Base-by-base conservation (phyloP, 2,888 invertebrate genomes). In the Drosophila nr. perissopoda region DNA sequence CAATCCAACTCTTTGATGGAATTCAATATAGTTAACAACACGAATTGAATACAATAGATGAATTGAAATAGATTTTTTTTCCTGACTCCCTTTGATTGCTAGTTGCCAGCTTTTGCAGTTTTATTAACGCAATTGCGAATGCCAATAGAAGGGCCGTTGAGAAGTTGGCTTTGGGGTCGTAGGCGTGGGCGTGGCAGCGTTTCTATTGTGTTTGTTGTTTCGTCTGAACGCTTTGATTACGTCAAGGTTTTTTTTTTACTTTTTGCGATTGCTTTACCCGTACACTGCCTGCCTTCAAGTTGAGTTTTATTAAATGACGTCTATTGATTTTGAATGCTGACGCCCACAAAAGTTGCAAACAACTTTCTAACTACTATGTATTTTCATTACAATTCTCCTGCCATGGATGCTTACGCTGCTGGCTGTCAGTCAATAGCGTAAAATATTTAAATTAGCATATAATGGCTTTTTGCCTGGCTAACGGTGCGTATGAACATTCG, bases 391-490 rank as follows among this genome's bases (percentile, higher is more conserved):
- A 80, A 87, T 71, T 74, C 72, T 80, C 58, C 38, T 52, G 42
- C 29, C 59, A 45, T 40, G 45, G 29, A 33, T 70, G 36, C 45
- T 45, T 54, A n/a, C 31, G 52, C 38, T 45, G 16, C 49, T 36
- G 63, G 51, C 56, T 69, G 75, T 66, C 84, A 67, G 71, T 70
- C 65, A 69, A 66, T 58, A 61, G 51, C 53, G 66, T 73, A 74
- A 71, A 74, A 74, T 86, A 86, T 88, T 88, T 80, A 86, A 86
- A 88, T 86, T 88, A 80, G 73, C 78, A 61, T 61, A 58, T 59
- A 58, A 71, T 54, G 69, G 64, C 63, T 64, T 45, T 68, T 68
- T 73, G 85, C 57, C 68, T 62, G 72, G 58, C 73, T 52, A 73
- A 82, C 80, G 62, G 68, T 69, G 68, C 72, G 72, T 73, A 73